Percentiles rank a stretch among this genome's conserved stretches.
Evolutionary conservation across 30 jellyfish, hydroid and myxozoan genomes (phyloP).

Genomic region (Aurelia sp.): DNA sequence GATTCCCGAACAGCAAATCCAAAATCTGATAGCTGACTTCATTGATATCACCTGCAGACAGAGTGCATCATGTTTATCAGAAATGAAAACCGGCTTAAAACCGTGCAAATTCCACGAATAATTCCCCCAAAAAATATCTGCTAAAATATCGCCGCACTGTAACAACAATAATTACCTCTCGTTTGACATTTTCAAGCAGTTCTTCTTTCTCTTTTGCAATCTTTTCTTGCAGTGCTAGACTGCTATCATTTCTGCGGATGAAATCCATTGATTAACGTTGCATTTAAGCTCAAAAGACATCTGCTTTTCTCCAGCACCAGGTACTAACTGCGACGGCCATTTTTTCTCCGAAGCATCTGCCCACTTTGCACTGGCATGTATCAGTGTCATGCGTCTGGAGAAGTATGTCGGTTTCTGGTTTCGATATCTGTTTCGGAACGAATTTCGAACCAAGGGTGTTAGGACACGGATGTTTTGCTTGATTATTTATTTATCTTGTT

Average conservation of each 20-base stretch:
- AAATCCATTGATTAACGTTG: conserved; percentile 48
- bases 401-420: too few species aligned
- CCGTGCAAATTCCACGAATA: too few species aligned
- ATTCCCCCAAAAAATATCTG: neutral
- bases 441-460: too few species aligned
- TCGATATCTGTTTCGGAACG: too few species aligned
- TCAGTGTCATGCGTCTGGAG: conserved; percentile 30
- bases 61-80: too few species aligned
- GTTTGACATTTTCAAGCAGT: conserved; percentile 75
- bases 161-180: conserved; percentile 53
- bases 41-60: too few species aligned
- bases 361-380: conserved; percentile 25
- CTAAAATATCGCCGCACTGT: neutral
- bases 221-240: conserved; percentile 41
- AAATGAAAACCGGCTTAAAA: too few species aligned
- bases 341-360: conserved; percentile 50
- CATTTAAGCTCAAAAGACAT: conserved; percentile 1
- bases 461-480: too few species aligned
- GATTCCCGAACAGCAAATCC: too few species aligned
- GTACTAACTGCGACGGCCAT: conserved; percentile 23
- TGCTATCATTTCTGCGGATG: conserved; percentile 54
- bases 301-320: neutral
- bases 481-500: too few species aligned
- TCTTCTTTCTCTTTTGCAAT: conserved; percentile 67
- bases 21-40: too few species aligned